Conservation (phyloP, 2,113 vertebrate genomes). For the Callocephalon fimbriatum region DNA sequence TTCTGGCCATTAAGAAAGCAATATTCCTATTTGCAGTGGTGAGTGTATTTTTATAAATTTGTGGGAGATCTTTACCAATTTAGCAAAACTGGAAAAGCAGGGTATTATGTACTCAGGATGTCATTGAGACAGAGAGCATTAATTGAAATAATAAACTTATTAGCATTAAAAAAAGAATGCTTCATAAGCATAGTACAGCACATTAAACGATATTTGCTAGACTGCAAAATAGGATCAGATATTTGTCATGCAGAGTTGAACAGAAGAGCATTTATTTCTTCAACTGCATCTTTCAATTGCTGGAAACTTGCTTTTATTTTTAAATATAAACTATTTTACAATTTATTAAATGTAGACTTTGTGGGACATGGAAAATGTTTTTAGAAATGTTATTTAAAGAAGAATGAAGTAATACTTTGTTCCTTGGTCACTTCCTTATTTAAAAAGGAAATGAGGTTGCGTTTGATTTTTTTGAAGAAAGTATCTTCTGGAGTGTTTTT, state of each 20-base stretch:
- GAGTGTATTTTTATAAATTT: neutral
- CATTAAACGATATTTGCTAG: neutral
- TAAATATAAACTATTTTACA: neutral
- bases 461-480: neutral
- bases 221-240: neutral
- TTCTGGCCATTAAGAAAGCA: neutral
- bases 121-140: neutral
- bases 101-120: neutral
- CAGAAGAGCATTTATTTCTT: neutral
- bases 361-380: neutral
- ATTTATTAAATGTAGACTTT: neutral
- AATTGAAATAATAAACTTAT: neutral
- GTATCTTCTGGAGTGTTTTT: neutral
- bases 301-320: constrained; percentile 14
- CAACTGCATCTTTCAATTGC: neutral
- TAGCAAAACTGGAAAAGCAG: neutral
- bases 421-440: neutral
- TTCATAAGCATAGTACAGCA: neutral
- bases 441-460: neutral
- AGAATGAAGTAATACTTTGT: neutral
- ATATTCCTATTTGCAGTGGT: neutral
- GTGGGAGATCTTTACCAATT: neutral
- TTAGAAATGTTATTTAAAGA: neutral
- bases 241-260: neutral
- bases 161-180: neutral